A percentile compares a stretch with the other conserved stretches of the same genome.
Evolutionary conservation across 1,140 invertebrate species (phyloP).

Genomic region (Temnothorax nylanderi): DNA sequence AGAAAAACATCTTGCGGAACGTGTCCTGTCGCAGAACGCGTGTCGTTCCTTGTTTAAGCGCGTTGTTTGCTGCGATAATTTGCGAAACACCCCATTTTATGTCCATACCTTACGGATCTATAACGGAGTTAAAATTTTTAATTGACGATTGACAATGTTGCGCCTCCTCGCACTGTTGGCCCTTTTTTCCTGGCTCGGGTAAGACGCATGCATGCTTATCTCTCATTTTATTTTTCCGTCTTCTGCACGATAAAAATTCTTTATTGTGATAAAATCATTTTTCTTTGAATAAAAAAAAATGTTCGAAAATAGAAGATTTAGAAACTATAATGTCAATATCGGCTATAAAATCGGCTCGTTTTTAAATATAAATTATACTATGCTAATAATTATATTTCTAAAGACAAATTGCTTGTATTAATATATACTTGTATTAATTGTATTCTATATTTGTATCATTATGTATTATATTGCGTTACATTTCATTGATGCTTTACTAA

Average conservation of each 20-base stretch:
- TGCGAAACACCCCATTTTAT: background rate
- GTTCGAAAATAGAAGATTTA: background rate
- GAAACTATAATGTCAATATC: background rate
- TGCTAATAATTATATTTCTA: background rate
- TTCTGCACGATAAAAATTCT: background rate
- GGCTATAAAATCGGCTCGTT: background rate
- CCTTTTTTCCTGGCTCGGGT: background rate
- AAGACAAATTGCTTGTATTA: background rate
- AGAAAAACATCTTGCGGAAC: background rate
- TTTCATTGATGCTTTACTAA: background rate
- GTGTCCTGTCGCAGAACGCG: background rate
- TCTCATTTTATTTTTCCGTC: background rate
- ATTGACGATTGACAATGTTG: slow-evolving; percentile 5
- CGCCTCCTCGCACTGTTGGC: background rate
- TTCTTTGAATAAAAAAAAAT: background rate
- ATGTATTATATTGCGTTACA: background rate
- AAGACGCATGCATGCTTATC: background rate
- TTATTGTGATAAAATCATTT: background rate
- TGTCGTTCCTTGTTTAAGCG: background rate
- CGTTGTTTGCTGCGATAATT: background rate
- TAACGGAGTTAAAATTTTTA: background rate
- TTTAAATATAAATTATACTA: background rate
- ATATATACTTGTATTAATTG: too few relatives aligned
- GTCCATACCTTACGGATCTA: background rate
- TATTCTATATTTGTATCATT: background rate